phyloP scores from a whole-genome alignment of 2,113 vertebrate species.

The Xiphophorus hellerii region DNA sequence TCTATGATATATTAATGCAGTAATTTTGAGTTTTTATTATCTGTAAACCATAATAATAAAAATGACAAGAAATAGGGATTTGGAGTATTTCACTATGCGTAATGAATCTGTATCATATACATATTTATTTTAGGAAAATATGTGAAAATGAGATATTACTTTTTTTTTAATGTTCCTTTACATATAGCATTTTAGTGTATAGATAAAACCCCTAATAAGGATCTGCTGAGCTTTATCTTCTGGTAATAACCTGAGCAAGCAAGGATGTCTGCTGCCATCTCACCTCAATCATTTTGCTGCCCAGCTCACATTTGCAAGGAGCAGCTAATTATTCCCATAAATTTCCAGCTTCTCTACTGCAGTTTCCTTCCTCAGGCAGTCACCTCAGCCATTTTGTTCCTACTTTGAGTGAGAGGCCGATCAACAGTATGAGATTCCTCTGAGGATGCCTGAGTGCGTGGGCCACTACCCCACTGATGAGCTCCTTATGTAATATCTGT shows the following conservation, averaged over 20 bases:
- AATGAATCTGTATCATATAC: too few relatives aligned
- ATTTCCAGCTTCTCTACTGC: conserved; percentile 38
- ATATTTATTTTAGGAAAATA: too few relatives aligned
- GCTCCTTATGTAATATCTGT: conserved; percentile 75
- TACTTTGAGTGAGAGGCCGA: conserved; percentile 61
- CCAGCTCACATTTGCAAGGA: conserved; percentile 38
- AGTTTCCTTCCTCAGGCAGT: conserved; percentile 29
- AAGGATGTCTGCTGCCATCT: conserved; percentile 13
- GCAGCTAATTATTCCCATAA: conserved; percentile 51
- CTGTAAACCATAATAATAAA: too few relatives aligned
- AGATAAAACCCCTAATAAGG: conserved; percentile 25
- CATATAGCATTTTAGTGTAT: conserved; percentile 11
- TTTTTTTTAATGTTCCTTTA: neutral
- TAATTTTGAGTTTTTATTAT: too few relatives aligned
- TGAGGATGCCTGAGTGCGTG: conserved; percentile 72
- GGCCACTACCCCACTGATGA: conserved; percentile 78
- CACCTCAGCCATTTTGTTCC: conserved; percentile 75
- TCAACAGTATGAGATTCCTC: conserved; percentile 61
- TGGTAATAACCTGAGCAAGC: conserved; percentile 14
- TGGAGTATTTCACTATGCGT: too few relatives aligned
- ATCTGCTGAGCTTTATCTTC: conserved; percentile 24
- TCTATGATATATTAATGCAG: too few relatives aligned
- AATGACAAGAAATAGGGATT: too few relatives aligned
- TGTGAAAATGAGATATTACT: too few relatives aligned
- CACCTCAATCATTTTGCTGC: neutral